A percentile compares a stretch with the other conserved stretches of the same genome.
phyloP scores from a whole-genome alignment of 2,888 invertebrate genomes.

The Drosophila merina region DNA sequence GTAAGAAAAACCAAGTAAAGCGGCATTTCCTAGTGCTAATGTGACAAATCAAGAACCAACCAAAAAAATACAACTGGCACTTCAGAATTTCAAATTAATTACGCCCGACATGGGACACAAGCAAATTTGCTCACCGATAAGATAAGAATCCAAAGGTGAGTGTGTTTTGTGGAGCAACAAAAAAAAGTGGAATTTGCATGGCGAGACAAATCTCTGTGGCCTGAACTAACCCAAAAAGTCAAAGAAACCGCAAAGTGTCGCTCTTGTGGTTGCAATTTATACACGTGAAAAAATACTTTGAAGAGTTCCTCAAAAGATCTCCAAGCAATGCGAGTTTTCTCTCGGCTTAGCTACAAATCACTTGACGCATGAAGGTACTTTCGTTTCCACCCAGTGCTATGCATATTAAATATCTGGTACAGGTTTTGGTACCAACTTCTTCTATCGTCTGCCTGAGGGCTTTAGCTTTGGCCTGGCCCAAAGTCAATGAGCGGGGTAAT shows the following conservation, averaged over 20 bases:
- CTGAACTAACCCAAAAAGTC: slow-evolving; percentile 25
- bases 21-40: slow-evolving; percentile 7
- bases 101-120: slow-evolving; percentile 20
- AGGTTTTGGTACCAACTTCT: slow-evolving; percentile 4
- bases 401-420: slow-evolving; percentile 68
- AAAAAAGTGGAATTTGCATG: slow-evolving; percentile 52
- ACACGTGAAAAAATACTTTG: slow-evolving; percentile 11
- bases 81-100: slow-evolving; percentile 56
- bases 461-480: slow-evolving; percentile 8
- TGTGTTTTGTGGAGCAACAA: slow-evolving; percentile 18
- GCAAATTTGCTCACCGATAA: slow-evolving; percentile 44
- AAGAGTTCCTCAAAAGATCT: background rate
- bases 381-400: slow-evolving; percentile 50
- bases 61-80: slow-evolving; percentile 20
- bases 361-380: slow-evolving; percentile 36
- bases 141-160: slow-evolving; percentile 65
- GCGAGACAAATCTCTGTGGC: slow-evolving; percentile 32
- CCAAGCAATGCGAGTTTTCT: background rate
- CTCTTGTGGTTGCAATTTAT: slow-evolving; percentile 7
- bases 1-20: slow-evolving; percentile 9
- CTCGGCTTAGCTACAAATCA: slow-evolving; percentile 10
- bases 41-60: slow-evolving; percentile 21
- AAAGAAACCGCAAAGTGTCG: slow-evolving; percentile 16
- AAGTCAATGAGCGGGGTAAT: slow-evolving; percentile 53
- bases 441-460: slow-evolving; percentile 7